phyloP scores from a whole-genome alignment of 2,888 invertebrate species.

The Orthonychiurus folsomi region DNA sequence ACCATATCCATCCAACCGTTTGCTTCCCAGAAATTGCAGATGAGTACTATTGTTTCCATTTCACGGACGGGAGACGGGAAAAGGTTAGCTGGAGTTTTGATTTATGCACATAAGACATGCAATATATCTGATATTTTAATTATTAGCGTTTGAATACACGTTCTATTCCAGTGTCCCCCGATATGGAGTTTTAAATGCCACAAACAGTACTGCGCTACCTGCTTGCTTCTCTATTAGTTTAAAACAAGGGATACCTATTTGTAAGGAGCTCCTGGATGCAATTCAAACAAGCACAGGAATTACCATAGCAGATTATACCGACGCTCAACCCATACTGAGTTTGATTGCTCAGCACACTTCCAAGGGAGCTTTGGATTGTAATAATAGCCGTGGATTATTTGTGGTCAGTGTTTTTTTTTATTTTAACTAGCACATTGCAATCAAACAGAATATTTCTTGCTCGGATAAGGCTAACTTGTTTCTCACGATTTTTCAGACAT shows the following conservation, averaged over 20 bases:
- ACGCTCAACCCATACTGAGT: conserved; percentile 57
- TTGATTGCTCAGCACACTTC: conserved; percentile 71
- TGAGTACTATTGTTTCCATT: conserved; percentile 53
- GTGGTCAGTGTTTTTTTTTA: conserved; percentile 62
- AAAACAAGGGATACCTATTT: conserved; percentile 77
- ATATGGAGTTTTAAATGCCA: conserved; percentile 67
- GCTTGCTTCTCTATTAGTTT: conserved; percentile 80
- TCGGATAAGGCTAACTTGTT: not conserved
- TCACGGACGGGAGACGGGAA: conserved; percentile 63
- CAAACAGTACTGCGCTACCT: conserved; percentile 81
- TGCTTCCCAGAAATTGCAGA: conserved; percentile 71
- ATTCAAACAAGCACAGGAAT: conserved; percentile 57
- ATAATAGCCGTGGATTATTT: conserved; percentile 68
- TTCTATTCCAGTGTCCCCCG: conserved; percentile 62
- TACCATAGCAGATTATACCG: conserved; percentile 51
- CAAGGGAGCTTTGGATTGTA: conserved; percentile 61
- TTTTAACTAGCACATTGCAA: too few relatives aligned
- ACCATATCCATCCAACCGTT: conserved; percentile 85
- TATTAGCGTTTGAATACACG: too few relatives aligned
- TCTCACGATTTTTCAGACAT: conserved; percentile 26
- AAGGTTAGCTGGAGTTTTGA: conserved; percentile 53
- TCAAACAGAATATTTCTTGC: not conserved
- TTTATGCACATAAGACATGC: too few relatives aligned
- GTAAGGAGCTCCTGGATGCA: conserved; percentile 61
- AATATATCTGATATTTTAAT: too few relatives aligned